Base-by-base conservation (phyloP, 2,888 invertebrate species). In the Coelinius sp. region DNA sequence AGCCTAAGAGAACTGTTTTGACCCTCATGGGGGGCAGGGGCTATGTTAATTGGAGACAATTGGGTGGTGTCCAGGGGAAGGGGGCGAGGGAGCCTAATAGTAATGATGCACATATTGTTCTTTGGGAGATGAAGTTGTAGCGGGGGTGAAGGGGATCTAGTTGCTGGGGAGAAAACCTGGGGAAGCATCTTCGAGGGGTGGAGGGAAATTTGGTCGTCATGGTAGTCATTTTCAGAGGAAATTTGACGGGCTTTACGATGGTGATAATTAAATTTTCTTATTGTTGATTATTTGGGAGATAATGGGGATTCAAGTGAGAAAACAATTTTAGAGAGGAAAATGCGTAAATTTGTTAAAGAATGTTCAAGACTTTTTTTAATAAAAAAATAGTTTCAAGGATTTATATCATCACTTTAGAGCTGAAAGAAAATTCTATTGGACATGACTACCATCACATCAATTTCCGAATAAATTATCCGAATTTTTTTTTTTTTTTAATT, bases 91-190 rank as follows among this genome's bases (percentile, higher is more conserved):
- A 93, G 74, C 93, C 93, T 59, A 95, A 95, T 86, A 93, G 93
- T 75, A 94, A 92, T 83, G 95, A 96, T 90, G 96, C 97, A 14
- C 95, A 96, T 88, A 93, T 97, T 82, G 93, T 96, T 75, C 91
- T 97, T 63, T 97, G 97, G 96, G 97, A 97, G 88, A 93, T 94
- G 89, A 94, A 94, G 85, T 91, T 93, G 90, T 93, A 91, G 92
- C 89, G 74, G 17, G 27, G 5, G 46, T 1, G 46, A 14, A 8
- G 46, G 20, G 17, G 7, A 20, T 17, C 20, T 31, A 17, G 59
- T 27, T 27, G 52, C 46, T 46, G 46, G n/a, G 46, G 46, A 10
- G 8, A 10, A n/a, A n/a, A 38, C 38, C 38, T 38, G 10, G 38
- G 38, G 38, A 10, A 38, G 38, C 38, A 10, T 38, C 38, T 38